Evolutionary conservation across 2,888 invertebrate genomes (phyloP).

Genomic region (Ramazzottius varieornatus): DNA sequence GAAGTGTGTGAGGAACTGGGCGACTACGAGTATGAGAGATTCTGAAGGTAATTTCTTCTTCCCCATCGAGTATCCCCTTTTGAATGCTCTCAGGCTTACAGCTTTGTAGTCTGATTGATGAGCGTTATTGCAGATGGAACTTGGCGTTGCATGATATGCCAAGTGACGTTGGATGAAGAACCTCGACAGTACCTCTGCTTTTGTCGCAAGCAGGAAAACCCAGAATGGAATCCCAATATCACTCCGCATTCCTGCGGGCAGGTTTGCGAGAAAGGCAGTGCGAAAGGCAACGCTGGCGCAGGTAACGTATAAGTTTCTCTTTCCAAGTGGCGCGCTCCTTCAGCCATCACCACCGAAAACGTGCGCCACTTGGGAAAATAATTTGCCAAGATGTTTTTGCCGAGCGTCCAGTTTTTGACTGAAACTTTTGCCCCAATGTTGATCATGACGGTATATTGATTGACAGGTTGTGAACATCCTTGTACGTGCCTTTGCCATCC

Average conservation of each 20-base stretch:
- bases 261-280: slow-evolving; percentile 38
- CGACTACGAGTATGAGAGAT: slow-evolving; percentile 32
- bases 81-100: neutral
- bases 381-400: too few species aligned
- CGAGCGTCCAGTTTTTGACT: too few species aligned
- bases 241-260: slow-evolving; percentile 77
- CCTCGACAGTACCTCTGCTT: slow-evolving; percentile 65
- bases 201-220: slow-evolving; percentile 51
- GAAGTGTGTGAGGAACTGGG: slow-evolving; percentile 70
- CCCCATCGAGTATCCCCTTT: too few species aligned
- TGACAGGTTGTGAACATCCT: slow-evolving; percentile 27
- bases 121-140: neutral
- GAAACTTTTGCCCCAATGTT: too few species aligned
- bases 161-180: slow-evolving; percentile 42
- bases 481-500: slow-evolving; percentile 69
- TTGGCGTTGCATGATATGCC: slow-evolving; percentile 92
- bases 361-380: too few species aligned
- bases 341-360: too few species aligned
- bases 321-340: too few species aligned
- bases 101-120: neutral
- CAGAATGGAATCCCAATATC: slow-evolving; percentile 44
- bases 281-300: slow-evolving; percentile 22
- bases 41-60: neutral
- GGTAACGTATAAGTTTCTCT: too few species aligned
- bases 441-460: too few species aligned